Evolutionary conservation across 2,797 vertebrate species (phyloP), one percentile per base, ranked within the genome.

Genomic region (Hybognathus amarus): DNA sequence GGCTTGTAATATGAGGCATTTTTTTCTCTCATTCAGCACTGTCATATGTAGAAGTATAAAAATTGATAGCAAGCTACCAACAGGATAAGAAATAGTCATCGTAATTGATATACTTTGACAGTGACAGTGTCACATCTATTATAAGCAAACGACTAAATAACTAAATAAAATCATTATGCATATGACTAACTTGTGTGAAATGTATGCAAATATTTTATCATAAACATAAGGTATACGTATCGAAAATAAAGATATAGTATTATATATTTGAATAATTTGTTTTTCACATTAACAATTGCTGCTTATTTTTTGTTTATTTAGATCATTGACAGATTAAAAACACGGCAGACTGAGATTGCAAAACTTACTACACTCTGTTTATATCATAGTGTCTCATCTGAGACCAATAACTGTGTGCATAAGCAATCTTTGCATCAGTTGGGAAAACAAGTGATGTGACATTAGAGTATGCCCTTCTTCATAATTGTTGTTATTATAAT

Each of bases 331-430:
- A 9, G 27, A 18, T 40, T 33, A 79, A 67, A 83, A 56, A 11
- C 52, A 2, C 18, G 27, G 17, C 50, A 47, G 22, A 66, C 15
- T 38, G n/a, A 52, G 66, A 67, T 50, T 33, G 20, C 3, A 74
- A 83, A 64, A 78, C 30, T 6, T 80, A 11, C 56, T 66, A 40
- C 36, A 30, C 18, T 79, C 61, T 66, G 33, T 77, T 81, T 77
- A 66, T 81, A 27, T 66, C 27, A 18, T 20, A 82, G 10, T 15
- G 22, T 27, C 59, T 74, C 30, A 27, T 74, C 42, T 74, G 6
- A 66, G 17, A 74, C n/a, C 45, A 40, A 59, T 56, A 77, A 63
- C 24, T 47, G 13, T 50, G 42, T 42, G 68, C 68, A 80, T 71
- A 73, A 50, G 63, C 40, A 47, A 59, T 54, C 10, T 52, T 74